Evolutionary conservation across 2,888 invertebrate genomes (phyloP).

Genomic region (Dynastes tityus): DNA sequence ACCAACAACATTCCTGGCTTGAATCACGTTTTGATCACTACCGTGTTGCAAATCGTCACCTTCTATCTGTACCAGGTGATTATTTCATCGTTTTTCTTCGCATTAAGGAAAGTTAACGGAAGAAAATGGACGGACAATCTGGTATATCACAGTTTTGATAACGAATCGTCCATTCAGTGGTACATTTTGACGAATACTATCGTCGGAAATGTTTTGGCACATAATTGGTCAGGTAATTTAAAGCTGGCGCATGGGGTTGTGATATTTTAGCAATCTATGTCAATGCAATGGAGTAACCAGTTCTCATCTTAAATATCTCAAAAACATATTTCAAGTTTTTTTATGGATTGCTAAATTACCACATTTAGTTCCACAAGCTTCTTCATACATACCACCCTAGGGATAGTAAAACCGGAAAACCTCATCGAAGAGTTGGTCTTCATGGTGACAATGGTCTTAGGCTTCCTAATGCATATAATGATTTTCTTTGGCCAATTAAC

Average conservation of each 20-base stretch:
- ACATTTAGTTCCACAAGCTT: background rate
- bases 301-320: too few species aligned
- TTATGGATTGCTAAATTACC: too few species aligned
- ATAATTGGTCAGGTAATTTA: conserved; percentile 43
- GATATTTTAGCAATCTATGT: too few species aligned
- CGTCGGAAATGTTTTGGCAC: conserved; percentile 36
- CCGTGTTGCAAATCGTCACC: conserved; percentile 22
- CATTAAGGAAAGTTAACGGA: background rate
- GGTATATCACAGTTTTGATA: conserved; percentile 37
- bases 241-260: too few species aligned
- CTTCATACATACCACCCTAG: background rate
- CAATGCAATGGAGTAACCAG: too few species aligned
- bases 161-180: conserved; percentile 32
- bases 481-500: conserved; percentile 47
- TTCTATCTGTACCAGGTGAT: conserved; percentile 36
- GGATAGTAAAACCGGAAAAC: conserved; percentile 37
- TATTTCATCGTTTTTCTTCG: conserved; percentile 22
- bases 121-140: conserved; percentile 41
- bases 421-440: conserved; percentile 26
- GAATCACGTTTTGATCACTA: conserved; percentile 34
- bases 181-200: conserved; percentile 35
- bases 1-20: conserved; percentile 40
- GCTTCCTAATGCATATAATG: conserved; percentile 48
- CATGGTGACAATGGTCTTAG: conserved; percentile 29
- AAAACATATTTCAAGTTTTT: too few species aligned